Base-by-base conservation (phyloP, 1,140 invertebrate genomes). In the Frieseomelitta varia region DNA sequence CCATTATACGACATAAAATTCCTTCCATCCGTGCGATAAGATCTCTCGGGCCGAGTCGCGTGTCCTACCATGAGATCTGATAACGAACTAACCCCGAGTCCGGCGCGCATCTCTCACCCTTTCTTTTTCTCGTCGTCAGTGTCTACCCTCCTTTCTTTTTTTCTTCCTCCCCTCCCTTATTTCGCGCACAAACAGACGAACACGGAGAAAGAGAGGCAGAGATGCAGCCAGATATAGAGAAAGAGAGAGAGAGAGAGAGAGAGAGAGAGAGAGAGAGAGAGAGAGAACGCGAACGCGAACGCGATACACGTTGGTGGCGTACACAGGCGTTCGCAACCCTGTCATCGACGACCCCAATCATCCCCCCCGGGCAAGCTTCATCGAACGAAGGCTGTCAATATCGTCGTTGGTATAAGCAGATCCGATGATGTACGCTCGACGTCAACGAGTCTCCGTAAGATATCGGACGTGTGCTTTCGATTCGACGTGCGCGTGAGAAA, bases 1-100 rank as follows among this genome's bases (percentile, higher is more conserved):
- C 92, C 93, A 93, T 93, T 94, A 93, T 92, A 93, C 91, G 93
- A 92, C 93, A 94, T 93, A 93, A 94, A 93, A 93, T 94, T 94
- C 91, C 93, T 94, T 94, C 93, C 91, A 93, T 93, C 90, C 91
- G 67, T 73, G 67, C 84, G 94, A 95, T 94, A 94, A 89, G 87
- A 94, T 94, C 93, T 86, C 81, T 80, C 69, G 4, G 87, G 85
- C 87, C 87, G 87, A 92, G 92, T 94, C 93, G 94, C 94, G 94
- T 95, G 94, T 93, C 92, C 92, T 88, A 91, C 87, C 88, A 87
- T 91, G 86, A 82, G 88, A 95, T 95, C 94, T 93, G 94, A 95
- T 95, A 94, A 94, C 88, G 77, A 77, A 79, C 86, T 88, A 91
- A 90, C 88, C 91, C 39, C 88, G 83, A 85, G 90, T 85, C 88